These are phyloP conservation scores for Xenentodon cancila DNA, from an alignment of 2,797 vertebrate species.

Conservation along the genomic window DNA sequence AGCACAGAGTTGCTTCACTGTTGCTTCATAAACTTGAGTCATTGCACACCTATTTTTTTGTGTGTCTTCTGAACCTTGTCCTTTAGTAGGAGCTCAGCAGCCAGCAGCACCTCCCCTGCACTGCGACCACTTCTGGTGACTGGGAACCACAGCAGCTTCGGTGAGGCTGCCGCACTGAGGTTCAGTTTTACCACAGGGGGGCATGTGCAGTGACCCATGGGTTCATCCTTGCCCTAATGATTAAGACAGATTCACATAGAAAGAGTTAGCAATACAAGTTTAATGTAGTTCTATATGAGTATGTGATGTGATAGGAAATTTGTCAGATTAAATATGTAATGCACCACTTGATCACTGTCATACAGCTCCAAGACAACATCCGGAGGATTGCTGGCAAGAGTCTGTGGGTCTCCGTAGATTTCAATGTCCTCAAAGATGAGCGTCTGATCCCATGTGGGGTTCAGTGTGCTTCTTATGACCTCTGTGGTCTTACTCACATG, in stretches of 20 bases:
- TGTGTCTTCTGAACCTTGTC: constrained; percentile 82
- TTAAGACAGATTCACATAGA: constrained; percentile 31
- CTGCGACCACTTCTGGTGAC: constrained; percentile 85
- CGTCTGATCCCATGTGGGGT: constrained; percentile 97
- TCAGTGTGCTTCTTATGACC: constrained; percentile 88
- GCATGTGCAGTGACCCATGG: constrained; percentile 90
- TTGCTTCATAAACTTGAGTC: background rate
- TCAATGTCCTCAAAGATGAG: constrained; percentile 95
- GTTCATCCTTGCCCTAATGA: constrained; percentile 93
- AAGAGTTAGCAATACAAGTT: background rate
- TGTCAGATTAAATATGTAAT: constrained; percentile 22
- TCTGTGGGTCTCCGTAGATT: constrained; percentile 92
- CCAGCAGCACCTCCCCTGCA: constrained; percentile 90
- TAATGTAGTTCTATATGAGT: background rate
- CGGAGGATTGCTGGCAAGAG: constrained; percentile 86
- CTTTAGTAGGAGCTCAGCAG: constrained; percentile 92
- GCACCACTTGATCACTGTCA: constrained; percentile 95
- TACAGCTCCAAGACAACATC: constrained; percentile 91
- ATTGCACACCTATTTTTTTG: background rate
- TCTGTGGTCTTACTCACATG: constrained; percentile 97
- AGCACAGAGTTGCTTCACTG: constrained; percentile 4
- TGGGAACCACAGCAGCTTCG: constrained; percentile 93
- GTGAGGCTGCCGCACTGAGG: constrained; percentile 78
- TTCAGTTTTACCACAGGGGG: constrained; percentile 90
- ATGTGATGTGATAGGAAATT: constrained; percentile 1